Evolutionary conservation across 1,140 invertebrate genomes (phyloP).

Genomic region (Lasioglossum albipes): DNA sequence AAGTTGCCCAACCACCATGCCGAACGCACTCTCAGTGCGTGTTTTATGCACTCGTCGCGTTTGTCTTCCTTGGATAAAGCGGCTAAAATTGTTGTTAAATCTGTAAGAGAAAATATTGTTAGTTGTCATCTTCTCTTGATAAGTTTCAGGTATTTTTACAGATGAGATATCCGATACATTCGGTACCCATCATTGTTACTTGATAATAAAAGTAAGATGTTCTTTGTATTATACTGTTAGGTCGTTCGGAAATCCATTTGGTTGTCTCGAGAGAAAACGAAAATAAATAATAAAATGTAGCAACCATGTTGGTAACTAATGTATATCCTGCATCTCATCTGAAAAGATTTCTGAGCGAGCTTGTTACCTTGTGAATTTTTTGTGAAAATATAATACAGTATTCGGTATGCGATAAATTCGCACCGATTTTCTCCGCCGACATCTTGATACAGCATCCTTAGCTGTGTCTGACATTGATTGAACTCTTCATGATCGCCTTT

Average conservation of each 20-base stretch:
- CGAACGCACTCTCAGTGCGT: slow-evolving; percentile 92
- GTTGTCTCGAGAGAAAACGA: too few species aligned
- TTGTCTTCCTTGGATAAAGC: slow-evolving; percentile 89
- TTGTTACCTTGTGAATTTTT: slow-evolving; percentile 95
- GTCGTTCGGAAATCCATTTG: too few species aligned
- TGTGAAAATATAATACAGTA: slow-evolving; percentile 98
- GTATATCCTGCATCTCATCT: neutral
- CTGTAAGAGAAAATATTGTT: slow-evolving; percentile 81
- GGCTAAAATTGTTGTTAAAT: slow-evolving; percentile 94
- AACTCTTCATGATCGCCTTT: slow-evolving; percentile 99
- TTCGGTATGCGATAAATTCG: slow-evolving; percentile 97
- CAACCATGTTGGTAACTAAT: too few species aligned
- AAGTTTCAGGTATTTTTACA: neutral
- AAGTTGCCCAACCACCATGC: slow-evolving; percentile 96
- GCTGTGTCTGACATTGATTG: slow-evolving; percentile 99
- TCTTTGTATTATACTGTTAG: too few species aligned
- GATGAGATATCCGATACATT: neutral
- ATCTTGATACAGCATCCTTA: slow-evolving; percentile 92
- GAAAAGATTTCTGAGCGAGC: neutral
- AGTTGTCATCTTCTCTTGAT: neutral
- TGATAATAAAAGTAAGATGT: too few species aligned
- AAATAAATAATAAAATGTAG: too few species aligned
- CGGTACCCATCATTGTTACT: neutral
- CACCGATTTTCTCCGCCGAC: slow-evolving; percentile 86
- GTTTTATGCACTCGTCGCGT: slow-evolving; percentile 90